Base-by-base conservation (phyloP, 2,113 vertebrate genomes). In the Lepidothrix coronata region DNA sequence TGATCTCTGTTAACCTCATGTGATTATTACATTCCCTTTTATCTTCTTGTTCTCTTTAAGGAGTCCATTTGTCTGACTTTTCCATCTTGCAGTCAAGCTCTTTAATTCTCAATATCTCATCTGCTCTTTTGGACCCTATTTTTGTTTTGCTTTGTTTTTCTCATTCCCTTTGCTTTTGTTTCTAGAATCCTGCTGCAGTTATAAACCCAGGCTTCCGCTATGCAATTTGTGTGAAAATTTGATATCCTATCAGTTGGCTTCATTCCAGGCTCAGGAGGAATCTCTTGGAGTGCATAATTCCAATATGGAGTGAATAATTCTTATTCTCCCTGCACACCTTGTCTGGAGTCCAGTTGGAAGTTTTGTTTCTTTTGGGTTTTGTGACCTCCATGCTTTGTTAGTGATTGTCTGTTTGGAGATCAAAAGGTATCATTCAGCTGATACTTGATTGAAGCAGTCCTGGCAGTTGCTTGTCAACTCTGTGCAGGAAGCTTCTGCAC, bases 211-310 rank as follows among this genome's bases (percentile, higher is more conserved):
- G 54, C 62, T 85, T 95, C 84, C 4, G 1, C 63, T 88, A 15
- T 80, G 48, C 31, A 62, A 49, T 83, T 85, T 91, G 80, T 0
- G 3, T 93, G 61, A 72, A 85, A 82, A 78, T 93, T 70, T 89
- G 81, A 88, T 94, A 79, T 79, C 41, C 58, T 93, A 87, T 95
- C 91, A 35, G 28, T 93, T 96, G 93, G 81, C 87, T 85, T 87
- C 4, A 1, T 82, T 78, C 85, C 85, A 67, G 37, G 27, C 67
- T 80, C 21, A 41, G 79, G 35, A 79, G 49, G 46, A 73, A 57
- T 85, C 19, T 12, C 44, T 44, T 67, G 54, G 21, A 80, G 15
- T 46, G 27, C 33, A 49, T 28, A 79, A 90, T 68, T 88, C 30
- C 37, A 37, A 16, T 82, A n/a, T n/a, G n/a, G n/a, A n/a, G n/a